Evolutionary conservation across 2,113 vertebrate species (phyloP), one percentile per base, ranked within the genome.

Genomic region (Actenoides hombroni): DNA sequence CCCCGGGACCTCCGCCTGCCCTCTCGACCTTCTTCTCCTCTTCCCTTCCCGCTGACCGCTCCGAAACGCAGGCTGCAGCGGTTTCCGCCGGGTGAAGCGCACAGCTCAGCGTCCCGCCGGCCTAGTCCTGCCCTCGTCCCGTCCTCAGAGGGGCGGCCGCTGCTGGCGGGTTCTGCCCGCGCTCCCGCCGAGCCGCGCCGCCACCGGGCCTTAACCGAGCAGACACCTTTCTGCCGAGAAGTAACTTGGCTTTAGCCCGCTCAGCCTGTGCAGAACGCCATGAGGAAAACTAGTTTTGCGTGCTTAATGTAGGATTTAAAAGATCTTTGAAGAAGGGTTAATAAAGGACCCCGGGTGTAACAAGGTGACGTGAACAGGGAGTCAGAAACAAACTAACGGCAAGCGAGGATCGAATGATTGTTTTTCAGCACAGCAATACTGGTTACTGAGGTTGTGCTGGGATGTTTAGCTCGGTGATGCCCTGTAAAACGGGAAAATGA

Each of bases 171-270:
- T 31, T 24, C 69, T 26, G 24, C 42, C n/a, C 6, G 23, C 19
- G 1, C 35, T 6, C 35, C 25, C 35, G 0, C 4, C 2, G 16
- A 25, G n/a, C 2, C 1, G 25, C 4, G 3, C 20, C 25, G 0
- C 59, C 9, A 11, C 2, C 29, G 18, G 7, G 0, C 53, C 0
- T 10, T 13, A 9, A 17, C 0, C n/a, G 3, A 3, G 1, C 31
- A 2, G 31, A 25, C 13, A 0, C 0, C 29, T 53, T 7, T 16
- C 33, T 6, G 16, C 42, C 4, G 31, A 11, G 25, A 13, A 33
- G 16, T 10, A 16, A 0, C 35, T 11, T 4, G 51, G 3, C 4
- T 60, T 39, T 7, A 60, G 35, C 20, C 7, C 7, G 9, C 56
- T 11, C 29, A 10, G 0, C 10, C 1, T 0, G 14, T 14, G 7